Conservation (phyloP, 2,113 vertebrate genomes). For the Spea multiplicata region DNA sequence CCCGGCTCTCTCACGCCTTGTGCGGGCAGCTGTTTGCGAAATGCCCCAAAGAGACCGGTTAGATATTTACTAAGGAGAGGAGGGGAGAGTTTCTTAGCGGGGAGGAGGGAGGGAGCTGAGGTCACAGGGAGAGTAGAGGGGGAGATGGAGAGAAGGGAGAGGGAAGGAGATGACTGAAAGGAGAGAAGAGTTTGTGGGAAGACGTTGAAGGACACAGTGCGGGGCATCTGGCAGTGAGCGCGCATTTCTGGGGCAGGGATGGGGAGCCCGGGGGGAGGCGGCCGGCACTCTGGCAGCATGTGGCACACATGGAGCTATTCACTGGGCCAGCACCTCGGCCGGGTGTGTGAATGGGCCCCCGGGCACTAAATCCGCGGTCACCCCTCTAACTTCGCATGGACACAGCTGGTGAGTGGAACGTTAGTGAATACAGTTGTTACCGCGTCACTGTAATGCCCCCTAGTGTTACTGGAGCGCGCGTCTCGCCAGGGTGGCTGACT, state of each 20-base stretch:
- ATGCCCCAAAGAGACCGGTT: slow-evolving; percentile 10
- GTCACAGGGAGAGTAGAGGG: slow-evolving; percentile 17
- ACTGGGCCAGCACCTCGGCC: not conserved
- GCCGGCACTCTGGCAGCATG: not conserved
- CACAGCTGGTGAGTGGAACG: slow-evolving; percentile 26
- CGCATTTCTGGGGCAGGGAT: slow-evolving; percentile 2
- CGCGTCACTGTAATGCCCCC: not conserved
- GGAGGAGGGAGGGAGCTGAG: slow-evolving; percentile 3
- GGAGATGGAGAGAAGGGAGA: slow-evolving; percentile 9
- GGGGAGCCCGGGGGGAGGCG: not conserved
- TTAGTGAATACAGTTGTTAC: not conserved
- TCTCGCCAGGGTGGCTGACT: no score
- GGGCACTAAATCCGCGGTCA: slow-evolving; percentile 6
- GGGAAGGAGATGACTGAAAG: slow-evolving; percentile 16
- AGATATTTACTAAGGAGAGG: slow-evolving; percentile 33
- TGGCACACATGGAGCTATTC: not conserved
- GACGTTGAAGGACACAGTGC: not conserved
- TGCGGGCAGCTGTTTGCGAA: slow-evolving; percentile 14
- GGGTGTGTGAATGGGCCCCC: slow-evolving; percentile 17
- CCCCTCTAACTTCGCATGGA: not conserved
- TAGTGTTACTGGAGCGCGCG: no score
- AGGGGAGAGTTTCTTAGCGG: slow-evolving; percentile 3
- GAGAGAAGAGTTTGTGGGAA: not conserved
- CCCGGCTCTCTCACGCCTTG: slow-evolving; percentile 1
- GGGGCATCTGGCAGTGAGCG: slow-evolving; percentile 4